Base-by-base conservation (phyloP, 2,113 vertebrate species). In the Sorex araneus region DNA sequence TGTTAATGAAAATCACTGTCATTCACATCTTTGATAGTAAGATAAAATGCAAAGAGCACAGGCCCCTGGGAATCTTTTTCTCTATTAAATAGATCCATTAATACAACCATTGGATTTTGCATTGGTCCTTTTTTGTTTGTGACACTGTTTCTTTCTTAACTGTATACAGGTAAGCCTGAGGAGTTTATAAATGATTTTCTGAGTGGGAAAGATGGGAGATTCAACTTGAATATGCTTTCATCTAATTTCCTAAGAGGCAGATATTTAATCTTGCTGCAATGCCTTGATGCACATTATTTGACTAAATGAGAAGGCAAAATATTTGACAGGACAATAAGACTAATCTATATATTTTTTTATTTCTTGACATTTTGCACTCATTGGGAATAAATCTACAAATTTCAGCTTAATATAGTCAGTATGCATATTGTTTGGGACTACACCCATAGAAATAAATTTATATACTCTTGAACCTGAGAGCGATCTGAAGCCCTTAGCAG, bases 381-480 rank as follows among this genome's bases (percentile, higher is more conserved):
- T 92, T 91, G 60, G 70, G 50, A 89, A 89, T 95, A 95, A 94
- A 94, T 95, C 81, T 91, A 32, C 45, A 90, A 67, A 79, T 93
- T 91, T 79, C 30, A 84, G 73, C 76, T 91, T 94, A 90, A 83
- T 89, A 67, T 27, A 91, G 87, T 95, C 87, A 91, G 74, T 90
- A 93, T 88, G 78, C 81, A 45, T 87, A 91, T 89, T 81, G 82
- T 89, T 83, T 86, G 84, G 66, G 71, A 36, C 45, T 95, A 82
- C 30, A 87, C 92, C 84, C 91, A 92, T 69, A 89, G 92, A 95
- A 92, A 94, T 97, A 93, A 96, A 96, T 95, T 95, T 85, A 92
- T 93, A 60, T 43, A 19, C 66, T 91, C 54, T 45, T 70, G 89
- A 91, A 94, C 87, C 91, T 32, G 45, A 79, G 71, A 93, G 81